Percentiles rank a stretch among this genome's conserved stretches.
Conservation (phyloP, 2,797 vertebrate species). For the Eurystomus glaucurus region DNA sequence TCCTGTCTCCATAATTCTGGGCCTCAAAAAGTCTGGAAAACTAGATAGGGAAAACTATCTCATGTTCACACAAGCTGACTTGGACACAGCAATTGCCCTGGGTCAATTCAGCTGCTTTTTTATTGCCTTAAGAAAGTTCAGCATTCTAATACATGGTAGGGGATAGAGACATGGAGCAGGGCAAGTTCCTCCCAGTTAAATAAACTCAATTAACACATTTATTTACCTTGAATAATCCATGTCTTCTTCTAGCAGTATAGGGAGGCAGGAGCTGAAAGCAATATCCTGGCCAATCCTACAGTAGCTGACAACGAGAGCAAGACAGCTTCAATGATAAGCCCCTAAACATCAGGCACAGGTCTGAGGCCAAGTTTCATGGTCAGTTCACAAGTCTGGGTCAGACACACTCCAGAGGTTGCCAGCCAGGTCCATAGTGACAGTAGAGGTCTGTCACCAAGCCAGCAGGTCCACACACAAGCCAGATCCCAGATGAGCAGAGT, state of each 20-base stretch:
- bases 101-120: not conserved
- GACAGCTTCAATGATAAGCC: not conserved
- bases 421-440: fast-evolving
- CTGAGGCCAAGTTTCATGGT: not conserved
- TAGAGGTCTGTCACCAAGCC: not conserved
- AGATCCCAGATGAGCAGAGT: fast-evolving
- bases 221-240: not conserved
- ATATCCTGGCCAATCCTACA: too few species aligned
- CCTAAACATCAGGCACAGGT: not conserved
- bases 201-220: not conserved
- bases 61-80: not conserved
- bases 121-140: not conserved
- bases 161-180: fast-evolving
- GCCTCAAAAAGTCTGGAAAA: not conserved
- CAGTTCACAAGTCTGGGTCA: not conserved
- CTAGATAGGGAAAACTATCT: not conserved
- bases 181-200: not conserved
- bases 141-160: not conserved
- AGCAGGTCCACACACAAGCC: fast-evolving
- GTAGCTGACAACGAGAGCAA: not conserved
- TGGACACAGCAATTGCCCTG: not conserved
- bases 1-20: not conserved
- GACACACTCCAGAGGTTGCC: fast-evolving
- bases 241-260: not conserved
- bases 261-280: not conserved